Evolutionary conservation across 2,888 invertebrate genomes (phyloP).

Genomic region (Cactoblastis cactorum): DNA sequence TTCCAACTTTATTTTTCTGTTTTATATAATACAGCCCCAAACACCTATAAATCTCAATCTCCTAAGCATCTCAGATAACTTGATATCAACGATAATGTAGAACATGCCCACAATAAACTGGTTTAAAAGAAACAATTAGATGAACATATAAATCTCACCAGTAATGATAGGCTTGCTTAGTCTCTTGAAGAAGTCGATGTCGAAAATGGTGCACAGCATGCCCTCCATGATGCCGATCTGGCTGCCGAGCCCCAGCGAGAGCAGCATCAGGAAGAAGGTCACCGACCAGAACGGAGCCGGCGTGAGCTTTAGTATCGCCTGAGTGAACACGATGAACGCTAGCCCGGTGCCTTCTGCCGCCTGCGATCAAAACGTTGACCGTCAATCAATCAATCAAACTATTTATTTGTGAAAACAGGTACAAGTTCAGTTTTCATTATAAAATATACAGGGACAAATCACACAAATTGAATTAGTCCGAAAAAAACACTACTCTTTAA

Average conservation of each 20-base stretch:
- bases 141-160: constrained; percentile 80
- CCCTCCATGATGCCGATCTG: constrained; percentile 98
- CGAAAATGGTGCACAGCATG: constrained; percentile 96
- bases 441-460: no score
- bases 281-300: constrained; percentile 97
- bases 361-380: constrained; percentile 75
- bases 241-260: constrained; percentile 95
- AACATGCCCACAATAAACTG: no score
- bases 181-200: constrained; percentile 93
- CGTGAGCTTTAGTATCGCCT: constrained; percentile 95
- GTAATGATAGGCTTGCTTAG: constrained; percentile 93
- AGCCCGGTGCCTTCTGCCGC: constrained; percentile 97
- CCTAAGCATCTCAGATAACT: no score
- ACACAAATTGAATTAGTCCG: no score
- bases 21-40: no score
- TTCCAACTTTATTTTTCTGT: no score
- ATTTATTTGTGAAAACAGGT: not conserved
- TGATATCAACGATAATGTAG: no score
- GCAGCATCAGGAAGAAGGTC: constrained; percentile 96
- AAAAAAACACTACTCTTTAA: no score
- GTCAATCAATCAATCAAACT: not conserved
- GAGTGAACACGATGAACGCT: constrained; percentile 98
- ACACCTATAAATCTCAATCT: no score
- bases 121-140: no score
- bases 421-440: not conserved